phyloP scores from a whole-genome alignment of 2,888 invertebrate genomes.

The Dynastes maya region DNA sequence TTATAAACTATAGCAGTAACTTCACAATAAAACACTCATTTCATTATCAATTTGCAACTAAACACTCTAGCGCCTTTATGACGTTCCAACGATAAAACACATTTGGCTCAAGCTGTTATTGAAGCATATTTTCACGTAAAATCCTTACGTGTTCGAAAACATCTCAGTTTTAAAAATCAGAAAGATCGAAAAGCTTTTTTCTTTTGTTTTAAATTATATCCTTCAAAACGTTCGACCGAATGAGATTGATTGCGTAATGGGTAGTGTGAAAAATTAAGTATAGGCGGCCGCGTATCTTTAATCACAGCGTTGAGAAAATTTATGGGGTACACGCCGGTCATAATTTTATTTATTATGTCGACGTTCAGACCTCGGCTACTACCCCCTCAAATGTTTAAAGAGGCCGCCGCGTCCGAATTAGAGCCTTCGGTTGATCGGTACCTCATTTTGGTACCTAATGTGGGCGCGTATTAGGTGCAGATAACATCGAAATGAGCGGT shows the following conservation, averaged over 20 bases:
- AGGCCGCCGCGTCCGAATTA: conserved; percentile 22
- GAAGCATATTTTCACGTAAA: too few relatives aligned
- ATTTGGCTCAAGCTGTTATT: too few relatives aligned
- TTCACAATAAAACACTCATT: not conserved
- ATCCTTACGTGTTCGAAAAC: too few relatives aligned
- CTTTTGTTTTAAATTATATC: too few relatives aligned
- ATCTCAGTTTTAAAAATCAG: too few relatives aligned
- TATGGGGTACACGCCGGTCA: conserved; percentile 61
- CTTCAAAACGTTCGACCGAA: too few relatives aligned
- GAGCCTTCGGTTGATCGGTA: conserved; percentile 10
- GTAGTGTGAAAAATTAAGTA: conserved; percentile 7
- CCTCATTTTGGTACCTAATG: conserved; percentile 11
- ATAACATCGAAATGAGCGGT: conserved; percentile 1
- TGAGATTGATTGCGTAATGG: not conserved
- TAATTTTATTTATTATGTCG: conserved; percentile 62
- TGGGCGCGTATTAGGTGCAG: conserved; percentile 15
- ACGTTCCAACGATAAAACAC: not conserved
- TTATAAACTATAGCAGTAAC: conserved; percentile 6
- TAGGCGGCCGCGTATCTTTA: conserved; percentile 55
- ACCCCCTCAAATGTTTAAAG: not conserved
- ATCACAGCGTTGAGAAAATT: conserved; percentile 63
- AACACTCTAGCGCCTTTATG: not conserved
- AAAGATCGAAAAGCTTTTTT: too few relatives aligned
- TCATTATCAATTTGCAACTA: conserved; percentile 20
- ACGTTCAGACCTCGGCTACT: conserved; percentile 48